Percentiles rank a stretch among this genome's conserved stretches.
phyloP scores from a whole-genome alignment of 2,797 vertebrate species.

The Arrhamphus sclerolepis region DNA sequence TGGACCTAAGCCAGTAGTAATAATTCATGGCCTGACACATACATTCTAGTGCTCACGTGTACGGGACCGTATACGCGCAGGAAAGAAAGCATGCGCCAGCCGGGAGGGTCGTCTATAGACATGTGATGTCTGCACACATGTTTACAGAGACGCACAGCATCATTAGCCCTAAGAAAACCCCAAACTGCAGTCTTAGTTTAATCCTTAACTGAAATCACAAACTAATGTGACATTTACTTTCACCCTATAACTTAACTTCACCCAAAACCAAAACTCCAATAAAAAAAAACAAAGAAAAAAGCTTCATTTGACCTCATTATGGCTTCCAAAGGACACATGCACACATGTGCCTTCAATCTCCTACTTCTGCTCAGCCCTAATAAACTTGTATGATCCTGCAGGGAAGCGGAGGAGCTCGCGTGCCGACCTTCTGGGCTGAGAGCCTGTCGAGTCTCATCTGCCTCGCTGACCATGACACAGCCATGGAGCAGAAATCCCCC shows the following conservation, averaged over 20 bases:
- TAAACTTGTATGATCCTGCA: conserved; percentile 10
- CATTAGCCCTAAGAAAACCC: neutral
- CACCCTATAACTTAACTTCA: neutral
- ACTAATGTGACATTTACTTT: neutral
- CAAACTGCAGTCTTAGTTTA: conserved; percentile 2
- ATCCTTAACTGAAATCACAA: neutral
- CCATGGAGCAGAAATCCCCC: conserved; percentile 52
- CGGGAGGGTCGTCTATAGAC: neutral
- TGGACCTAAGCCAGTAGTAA: conserved; percentile 31
- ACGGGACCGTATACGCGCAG: conserved; percentile 4
- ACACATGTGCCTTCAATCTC: conserved; percentile 1
- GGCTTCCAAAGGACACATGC: neutral
- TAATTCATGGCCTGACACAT: conserved; percentile 15
- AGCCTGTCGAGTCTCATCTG: conserved; percentile 42
- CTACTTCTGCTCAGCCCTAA: conserved; percentile 16
- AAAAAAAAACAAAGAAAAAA: neutral
- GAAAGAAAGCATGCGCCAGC: conserved; percentile 8
- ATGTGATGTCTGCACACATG: conserved; percentile 13
- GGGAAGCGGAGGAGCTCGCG: conserved; percentile 36
- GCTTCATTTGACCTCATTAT: conserved; percentile 29
- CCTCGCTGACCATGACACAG: conserved; percentile 11
- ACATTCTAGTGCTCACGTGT: conserved; percentile 21
- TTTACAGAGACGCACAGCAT: conserved; percentile 1
- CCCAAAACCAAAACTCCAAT: conserved; percentile 1
- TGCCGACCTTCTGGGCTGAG: conserved; percentile 42